Conservation (phyloP, 2,113 vertebrate species). For the Thinocorus orbignyianus region DNA sequence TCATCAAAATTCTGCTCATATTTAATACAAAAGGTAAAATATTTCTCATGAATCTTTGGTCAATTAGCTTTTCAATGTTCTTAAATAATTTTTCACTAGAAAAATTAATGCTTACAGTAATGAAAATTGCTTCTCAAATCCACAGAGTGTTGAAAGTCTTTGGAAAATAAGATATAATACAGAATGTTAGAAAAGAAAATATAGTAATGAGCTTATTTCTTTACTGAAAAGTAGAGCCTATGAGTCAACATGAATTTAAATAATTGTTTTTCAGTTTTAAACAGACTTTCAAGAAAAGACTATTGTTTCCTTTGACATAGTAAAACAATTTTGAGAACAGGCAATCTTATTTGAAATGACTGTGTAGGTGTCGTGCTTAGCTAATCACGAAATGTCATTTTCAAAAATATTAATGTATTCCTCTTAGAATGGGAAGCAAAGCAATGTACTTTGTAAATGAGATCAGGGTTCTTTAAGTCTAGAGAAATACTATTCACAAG, state of each 20-base stretch:
- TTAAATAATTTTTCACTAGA: neutral
- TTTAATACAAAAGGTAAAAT: conserved; percentile 18
- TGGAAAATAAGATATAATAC: conserved; percentile 23
- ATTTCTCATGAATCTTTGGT: neutral
- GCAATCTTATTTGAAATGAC: conserved; percentile 53
- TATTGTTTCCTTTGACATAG: conserved; percentile 42
- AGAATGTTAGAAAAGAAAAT: neutral
- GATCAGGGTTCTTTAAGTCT: conserved; percentile 36
- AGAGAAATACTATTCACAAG: neutral
- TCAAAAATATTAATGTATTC: conserved; percentile 51
- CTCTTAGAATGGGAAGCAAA: conserved; percentile 14
- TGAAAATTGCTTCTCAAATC: neutral
- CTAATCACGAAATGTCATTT: conserved; percentile 68
- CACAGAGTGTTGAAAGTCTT: neutral
- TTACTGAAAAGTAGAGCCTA: neutral
- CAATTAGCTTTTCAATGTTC: conserved; percentile 7
- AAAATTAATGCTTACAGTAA: neutral
- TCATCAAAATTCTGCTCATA: neutral
- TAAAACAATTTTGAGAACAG: conserved; percentile 52
- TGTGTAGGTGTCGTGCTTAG: conserved; percentile 47
- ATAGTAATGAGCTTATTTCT: neutral
- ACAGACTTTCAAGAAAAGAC: neutral
- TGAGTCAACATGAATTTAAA: conserved; percentile 48
- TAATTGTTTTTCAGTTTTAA: conserved; percentile 38
- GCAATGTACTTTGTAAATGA: conserved; percentile 48